These are phyloP conservation scores for Pristionchus exspectatus DNA, from an alignment of 2,888 invertebrate genomes.

Conservation along the genomic window DNA sequence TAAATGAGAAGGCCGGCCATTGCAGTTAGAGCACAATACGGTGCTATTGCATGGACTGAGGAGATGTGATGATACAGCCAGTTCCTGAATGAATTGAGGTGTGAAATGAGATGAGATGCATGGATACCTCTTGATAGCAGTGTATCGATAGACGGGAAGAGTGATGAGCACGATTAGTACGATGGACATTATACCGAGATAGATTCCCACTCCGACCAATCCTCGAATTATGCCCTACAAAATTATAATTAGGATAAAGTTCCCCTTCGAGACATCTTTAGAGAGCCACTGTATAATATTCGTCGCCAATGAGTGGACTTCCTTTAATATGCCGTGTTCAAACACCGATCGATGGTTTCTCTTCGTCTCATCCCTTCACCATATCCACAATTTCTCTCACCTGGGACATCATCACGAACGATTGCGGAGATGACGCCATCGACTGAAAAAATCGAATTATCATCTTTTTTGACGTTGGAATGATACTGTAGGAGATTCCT, in stretches of 20 bases:
- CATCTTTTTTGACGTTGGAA: not conserved
- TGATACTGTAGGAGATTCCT: not conserved
- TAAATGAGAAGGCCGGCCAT: conserved; percentile 33
- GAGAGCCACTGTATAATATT: no score
- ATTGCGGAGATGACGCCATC: conserved; percentile 1
- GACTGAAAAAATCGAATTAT: not conserved
- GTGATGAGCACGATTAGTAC: conserved; percentile 1
- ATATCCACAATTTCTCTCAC: not conserved
- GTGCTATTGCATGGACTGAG: conserved; percentile 1
- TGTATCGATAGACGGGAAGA: conserved; percentile 21
- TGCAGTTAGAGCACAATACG: not conserved
- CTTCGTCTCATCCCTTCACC: not conserved
- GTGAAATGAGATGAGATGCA: not conserved
- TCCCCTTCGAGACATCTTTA: not conserved
- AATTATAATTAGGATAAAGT: no score
- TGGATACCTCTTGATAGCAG: not conserved
- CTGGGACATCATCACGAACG: conserved; percentile 6
- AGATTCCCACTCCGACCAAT: conserved; percentile 5
- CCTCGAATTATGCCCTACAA: not conserved
- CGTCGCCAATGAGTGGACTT: no score
- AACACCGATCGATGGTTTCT: not conserved
- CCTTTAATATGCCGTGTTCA: not conserved
- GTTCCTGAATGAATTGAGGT: not conserved
- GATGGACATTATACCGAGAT: not conserved
- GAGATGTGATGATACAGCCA: conserved; percentile 22